Percentiles rank a stretch among this genome's conserved stretches.
Conservation (phyloP, 2,113 vertebrate species). For the Malaclemys terrapin region DNA sequence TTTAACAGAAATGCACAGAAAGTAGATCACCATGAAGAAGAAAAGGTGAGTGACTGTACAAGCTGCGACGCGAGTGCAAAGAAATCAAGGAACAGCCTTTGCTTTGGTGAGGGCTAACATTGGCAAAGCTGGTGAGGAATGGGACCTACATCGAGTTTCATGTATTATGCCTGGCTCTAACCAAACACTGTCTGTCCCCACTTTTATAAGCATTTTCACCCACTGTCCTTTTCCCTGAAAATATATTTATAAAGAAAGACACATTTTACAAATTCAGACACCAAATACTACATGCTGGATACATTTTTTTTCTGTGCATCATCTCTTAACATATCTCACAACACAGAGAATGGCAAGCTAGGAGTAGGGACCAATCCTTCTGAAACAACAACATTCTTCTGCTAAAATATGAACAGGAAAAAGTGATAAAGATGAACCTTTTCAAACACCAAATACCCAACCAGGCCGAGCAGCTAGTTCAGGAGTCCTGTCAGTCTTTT, state of each 20-base stretch:
- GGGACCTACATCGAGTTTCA: background rate
- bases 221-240: background rate
- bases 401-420: background rate
- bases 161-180: background rate
- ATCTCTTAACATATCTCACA: background rate
- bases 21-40: background rate
- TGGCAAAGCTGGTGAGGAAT: background rate
- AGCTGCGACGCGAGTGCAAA: background rate
- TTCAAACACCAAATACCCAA: background rate
- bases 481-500: background rate
- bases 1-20: background rate
- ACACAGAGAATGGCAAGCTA: background rate
- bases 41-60: background rate
- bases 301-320: background rate
- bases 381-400: background rate
- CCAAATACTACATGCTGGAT: background rate
- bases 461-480: background rate
- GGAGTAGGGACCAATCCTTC: background rate
- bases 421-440: background rate
- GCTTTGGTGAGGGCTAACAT: background rate
- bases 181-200: background rate
- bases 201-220: background rate
- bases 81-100: background rate
- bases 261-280: background rate
- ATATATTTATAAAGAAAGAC: background rate